phyloP scores from a whole-genome alignment of 2,797 vertebrate species.

The Rachycentron canadum region DNA sequence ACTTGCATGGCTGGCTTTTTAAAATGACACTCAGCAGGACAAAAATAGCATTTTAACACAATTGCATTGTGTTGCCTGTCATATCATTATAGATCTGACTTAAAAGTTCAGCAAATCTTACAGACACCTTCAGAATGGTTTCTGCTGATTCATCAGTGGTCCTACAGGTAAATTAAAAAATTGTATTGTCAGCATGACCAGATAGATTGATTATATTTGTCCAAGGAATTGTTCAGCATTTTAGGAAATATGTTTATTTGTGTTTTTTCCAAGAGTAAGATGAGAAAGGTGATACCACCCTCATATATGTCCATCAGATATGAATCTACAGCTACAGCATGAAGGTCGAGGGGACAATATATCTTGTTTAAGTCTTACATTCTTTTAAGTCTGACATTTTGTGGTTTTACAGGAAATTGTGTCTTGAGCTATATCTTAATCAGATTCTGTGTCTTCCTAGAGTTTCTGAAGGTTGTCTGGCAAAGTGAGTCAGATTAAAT shows the following conservation, averaged over 20 bases:
- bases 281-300: neutral
- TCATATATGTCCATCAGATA: neutral
- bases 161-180: neutral
- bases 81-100: slow-evolving; percentile 29
- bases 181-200: neutral
- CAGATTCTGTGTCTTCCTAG: neutral
- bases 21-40: slow-evolving; percentile 15
- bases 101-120: slow-evolving; percentile 34
- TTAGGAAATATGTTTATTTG: slow-evolving; percentile 1
- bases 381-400: too few species aligned
- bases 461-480: neutral
- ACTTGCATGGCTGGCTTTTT: slow-evolving; percentile 47
- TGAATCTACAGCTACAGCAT: neutral
- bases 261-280: neutral
- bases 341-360: neutral
- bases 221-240: slow-evolving; percentile 1
- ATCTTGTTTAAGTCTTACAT: too few species aligned
- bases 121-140: slow-evolving; percentile 7
- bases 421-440: too few species aligned
- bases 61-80: slow-evolving; percentile 44
- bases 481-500: neutral
- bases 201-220: neutral
- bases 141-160: neutral
- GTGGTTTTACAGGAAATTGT: too few species aligned
- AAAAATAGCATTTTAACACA: slow-evolving; percentile 21